These are phyloP conservation scores for Chorisops tibialis DNA, from an alignment of 2,888 invertebrate species.

Conservation along the genomic window DNA sequence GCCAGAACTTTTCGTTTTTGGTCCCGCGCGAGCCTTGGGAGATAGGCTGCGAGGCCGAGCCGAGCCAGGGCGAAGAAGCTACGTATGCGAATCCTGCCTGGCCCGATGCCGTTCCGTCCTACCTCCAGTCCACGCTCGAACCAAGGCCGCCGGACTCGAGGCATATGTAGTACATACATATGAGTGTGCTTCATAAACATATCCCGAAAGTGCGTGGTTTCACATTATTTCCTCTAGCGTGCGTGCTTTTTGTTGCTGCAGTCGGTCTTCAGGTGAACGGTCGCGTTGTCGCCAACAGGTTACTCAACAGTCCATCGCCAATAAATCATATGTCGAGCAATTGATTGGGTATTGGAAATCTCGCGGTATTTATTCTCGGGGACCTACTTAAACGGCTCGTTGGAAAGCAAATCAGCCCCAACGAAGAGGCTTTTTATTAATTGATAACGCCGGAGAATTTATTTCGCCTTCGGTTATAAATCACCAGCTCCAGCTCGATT, in stretches of 20 bases:
- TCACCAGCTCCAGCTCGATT: constrained; percentile 1
- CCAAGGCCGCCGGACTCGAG: too few relatives aligned
- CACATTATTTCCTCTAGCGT: constrained; percentile 3
- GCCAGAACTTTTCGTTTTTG: constrained; percentile 13
- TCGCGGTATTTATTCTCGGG: not conserved
- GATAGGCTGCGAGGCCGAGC: not conserved
- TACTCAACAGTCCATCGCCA: constrained; percentile 15
- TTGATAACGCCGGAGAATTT: constrained; percentile 19
- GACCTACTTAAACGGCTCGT: constrained; percentile 11
- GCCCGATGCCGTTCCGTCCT: too few relatives aligned
- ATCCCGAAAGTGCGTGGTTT: constrained; percentile 11
- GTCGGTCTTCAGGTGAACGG: not conserved
- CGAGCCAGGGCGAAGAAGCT: too few relatives aligned
- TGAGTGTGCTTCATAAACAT: constrained; percentile 1
- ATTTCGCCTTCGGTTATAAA: constrained; percentile 17
- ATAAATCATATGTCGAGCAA: constrained; percentile 18
- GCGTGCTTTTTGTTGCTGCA: not conserved
- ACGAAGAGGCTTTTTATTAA: constrained; percentile 24
- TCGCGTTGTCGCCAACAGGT: constrained; percentile 20
- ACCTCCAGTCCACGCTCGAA: too few relatives aligned
- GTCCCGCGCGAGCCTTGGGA: not conserved
- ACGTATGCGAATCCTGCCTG: too few relatives aligned
- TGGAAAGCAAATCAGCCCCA: constrained; percentile 19
- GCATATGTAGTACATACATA: too few relatives aligned
- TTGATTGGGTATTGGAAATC: not conserved